Evolutionary conservation across 2,113 vertebrate species (phyloP), one percentile per base, ranked within the genome.

Genomic region (Sitta europaea): DNA sequence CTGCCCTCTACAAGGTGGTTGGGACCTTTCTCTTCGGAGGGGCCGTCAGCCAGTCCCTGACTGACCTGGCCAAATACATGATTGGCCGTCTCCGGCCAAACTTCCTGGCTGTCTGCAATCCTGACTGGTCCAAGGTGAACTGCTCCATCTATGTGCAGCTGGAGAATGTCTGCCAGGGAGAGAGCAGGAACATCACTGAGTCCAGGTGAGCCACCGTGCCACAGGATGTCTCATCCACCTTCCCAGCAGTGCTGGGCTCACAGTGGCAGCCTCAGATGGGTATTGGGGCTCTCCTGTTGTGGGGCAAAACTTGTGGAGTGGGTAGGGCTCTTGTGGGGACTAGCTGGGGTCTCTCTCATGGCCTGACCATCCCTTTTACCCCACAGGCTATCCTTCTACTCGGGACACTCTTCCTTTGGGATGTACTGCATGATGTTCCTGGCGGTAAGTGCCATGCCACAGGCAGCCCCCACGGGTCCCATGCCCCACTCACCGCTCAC

Each of bases 391-490:
- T 99, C 99, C 16, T 99, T 99, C 97, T 99, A 99, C 85, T 99
- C 99, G 0, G 99, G 99, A 10, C 99, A 99, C 95, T 99, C 99
- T 4, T 99, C 99, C 58, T 99, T 99, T 18, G 99, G 98, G 68
- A 99, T 99, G 99, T 99, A 99, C 97, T 99, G 99, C 97, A 99
- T 99, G 99, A 95, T 99, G 80, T 99, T 99, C 97, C 96, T 99
- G 36, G 99, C 98, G 81, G 99, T 99, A 94, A 99, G 99, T 98
- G 66, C 77, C 1, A 0, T 3, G 35, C 53, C 40, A 7, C 51
- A 2, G 21, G 45, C 10, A 75, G 2, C 31, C 51, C 42, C 42
- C 0, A 0, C 0, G 0, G 8, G 5, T 61, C 12, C 33, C 1
- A 0, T 12, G 35, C 55, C 58, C 36, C 0, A 1, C 45, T 12